Evolutionary conservation across 1,140 invertebrate genomes (phyloP), one percentile per base, ranked within the genome.

Genomic region (Riptortus pedestris): DNA sequence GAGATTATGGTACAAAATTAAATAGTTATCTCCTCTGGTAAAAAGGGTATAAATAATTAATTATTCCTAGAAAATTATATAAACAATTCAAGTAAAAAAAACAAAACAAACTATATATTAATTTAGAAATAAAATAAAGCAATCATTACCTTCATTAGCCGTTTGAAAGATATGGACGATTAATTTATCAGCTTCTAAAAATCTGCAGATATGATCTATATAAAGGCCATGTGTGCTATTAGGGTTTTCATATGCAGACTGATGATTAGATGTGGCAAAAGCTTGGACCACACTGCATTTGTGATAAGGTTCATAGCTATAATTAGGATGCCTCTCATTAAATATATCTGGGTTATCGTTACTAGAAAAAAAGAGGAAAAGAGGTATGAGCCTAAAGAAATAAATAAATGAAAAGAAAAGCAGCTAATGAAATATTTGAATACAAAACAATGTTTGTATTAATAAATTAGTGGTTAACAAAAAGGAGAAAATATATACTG

Each of bases 91-190:
- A n/a, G n/a, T n/a, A n/a, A n/a, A n/a, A n/a, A n/a, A n/a, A n/a
- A n/a, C n/a, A n/a, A n/a, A n/a, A 45, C 9, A 12, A 45, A 1
- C 20, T n/a, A n/a, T 18, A 45, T 45, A 3, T n/a, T 45, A 2
- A 20, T 51, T 51, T 11, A 51, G 24, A n/a, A n/a, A n/a, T n/a
- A n/a, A n/a, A n/a, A n/a, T n/a, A n/a, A n/a, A n/a, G n/a, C n/a
- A n/a, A n/a, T n/a, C n/a, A n/a, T 55, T 26, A 55, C 51, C 51
- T 55, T 55, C 18, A 55, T 55, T 18, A 12, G 51, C 51, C 16
- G 26, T 20, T 55, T 55, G 18, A 26, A 55, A 55, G 16, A 55
- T 24, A 16, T 55, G 18, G 12, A 55, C 24, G 26, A 55, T 24
- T 55, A 14, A 14, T 27, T 27, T 55, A 14, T 55, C 51, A 55